phyloP scores from a whole-genome alignment of 2,888 invertebrate genomes.

The Calameuta pallipes region DNA sequence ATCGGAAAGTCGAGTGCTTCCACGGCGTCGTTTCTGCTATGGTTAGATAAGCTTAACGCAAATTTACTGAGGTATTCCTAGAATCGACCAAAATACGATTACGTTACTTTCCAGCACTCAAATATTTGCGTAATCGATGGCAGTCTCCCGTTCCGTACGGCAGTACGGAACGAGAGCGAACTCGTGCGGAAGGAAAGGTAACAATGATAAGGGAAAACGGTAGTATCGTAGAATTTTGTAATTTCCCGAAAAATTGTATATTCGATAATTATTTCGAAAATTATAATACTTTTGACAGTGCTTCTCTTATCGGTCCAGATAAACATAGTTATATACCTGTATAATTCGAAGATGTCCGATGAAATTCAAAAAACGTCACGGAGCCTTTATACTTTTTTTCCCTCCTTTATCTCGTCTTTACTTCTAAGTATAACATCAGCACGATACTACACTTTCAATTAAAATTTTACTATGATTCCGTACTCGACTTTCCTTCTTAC shows the following conservation, averaged over 20 bases:
- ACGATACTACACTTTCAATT: background rate
- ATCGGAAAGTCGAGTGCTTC: background rate
- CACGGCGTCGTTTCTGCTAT: background rate
- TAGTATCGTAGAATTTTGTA: background rate
- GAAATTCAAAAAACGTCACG: background rate
- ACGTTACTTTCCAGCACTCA: constrained; percentile 33
- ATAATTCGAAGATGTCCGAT: background rate
- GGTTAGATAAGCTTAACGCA: constrained; percentile 44
- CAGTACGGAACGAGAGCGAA: constrained; percentile 27
- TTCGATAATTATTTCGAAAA: background rate
- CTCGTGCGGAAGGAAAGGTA: background rate
- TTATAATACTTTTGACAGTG: background rate
- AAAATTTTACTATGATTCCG: background rate
- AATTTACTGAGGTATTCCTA: constrained; percentile 41
- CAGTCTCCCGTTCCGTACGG: constrained; percentile 27
- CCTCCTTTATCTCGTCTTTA: background rate
- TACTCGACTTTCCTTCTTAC: background rate
- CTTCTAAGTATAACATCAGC: background rate
- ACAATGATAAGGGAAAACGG: constrained; percentile 7
- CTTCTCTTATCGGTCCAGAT: background rate
- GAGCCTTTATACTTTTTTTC: too few species aligned
- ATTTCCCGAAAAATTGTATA: background rate
- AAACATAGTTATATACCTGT: background rate
- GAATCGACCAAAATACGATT: constrained; percentile 32
- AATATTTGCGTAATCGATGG: constrained; percentile 50